Percentiles rank a stretch among this genome's conserved stretches.
These are phyloP conservation scores for Megastigmus dorsalis DNA, from an alignment of 2,888 invertebrate genomes.

Conservation along the genomic window DNA sequence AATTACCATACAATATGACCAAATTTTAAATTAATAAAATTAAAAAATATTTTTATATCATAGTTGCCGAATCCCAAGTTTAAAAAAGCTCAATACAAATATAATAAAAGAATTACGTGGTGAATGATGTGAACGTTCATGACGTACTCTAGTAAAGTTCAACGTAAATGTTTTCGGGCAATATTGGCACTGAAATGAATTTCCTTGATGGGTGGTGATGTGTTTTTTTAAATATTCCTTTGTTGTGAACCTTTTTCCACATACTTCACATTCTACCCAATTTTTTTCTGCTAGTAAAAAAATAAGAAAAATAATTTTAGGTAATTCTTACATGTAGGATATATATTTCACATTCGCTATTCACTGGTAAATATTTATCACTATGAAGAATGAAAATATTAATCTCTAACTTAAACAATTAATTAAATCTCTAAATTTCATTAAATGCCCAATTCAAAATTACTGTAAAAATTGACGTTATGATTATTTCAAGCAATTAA, in stretches of 20 bases:
- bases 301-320: too few relatives aligned
- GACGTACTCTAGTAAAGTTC: constrained; percentile 82
- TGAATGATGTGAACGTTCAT: constrained; percentile 82
- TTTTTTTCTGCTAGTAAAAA: constrained; percentile 76
- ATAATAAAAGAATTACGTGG: constrained; percentile 76
- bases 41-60: not conserved
- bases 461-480: too few relatives aligned
- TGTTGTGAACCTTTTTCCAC: constrained; percentile 79
- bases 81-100: not conserved
- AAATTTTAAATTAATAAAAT: not conserved
- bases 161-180: constrained; percentile 83
- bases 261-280: constrained; percentile 78
- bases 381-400: too few relatives aligned
- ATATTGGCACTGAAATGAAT: constrained; percentile 78
- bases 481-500: too few relatives aligned
- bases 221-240: constrained; percentile 79
- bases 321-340: too few relatives aligned
- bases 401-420: too few relatives aligned
- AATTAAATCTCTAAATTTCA: too few relatives aligned
- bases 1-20: not conserved
- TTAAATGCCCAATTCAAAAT: too few relatives aligned
- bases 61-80: too few relatives aligned
- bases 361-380: too few relatives aligned
- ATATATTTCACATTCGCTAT: too few relatives aligned
- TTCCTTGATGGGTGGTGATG: constrained; percentile 74